phyloP scores from a whole-genome alignment of 2,113 vertebrate genomes.

The Tilapia sparmanii region DNA sequence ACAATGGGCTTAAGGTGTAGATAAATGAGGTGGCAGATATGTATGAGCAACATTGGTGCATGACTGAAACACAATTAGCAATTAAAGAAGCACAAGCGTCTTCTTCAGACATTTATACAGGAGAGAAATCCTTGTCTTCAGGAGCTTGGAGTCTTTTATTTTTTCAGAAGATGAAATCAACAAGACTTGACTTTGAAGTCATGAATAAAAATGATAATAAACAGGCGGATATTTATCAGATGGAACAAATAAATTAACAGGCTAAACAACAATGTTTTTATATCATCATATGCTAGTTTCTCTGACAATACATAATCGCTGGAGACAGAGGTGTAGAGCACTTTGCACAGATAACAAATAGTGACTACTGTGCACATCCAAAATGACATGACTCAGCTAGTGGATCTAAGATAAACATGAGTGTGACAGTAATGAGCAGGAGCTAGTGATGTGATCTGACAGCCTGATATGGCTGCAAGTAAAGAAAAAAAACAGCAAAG shows the following conservation, averaged over 20 bases:
- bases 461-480: slow-evolving; percentile 17
- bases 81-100: not conserved
- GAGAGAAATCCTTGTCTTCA: not conserved
- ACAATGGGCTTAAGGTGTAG: not conserved
- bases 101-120: not conserved
- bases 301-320: not conserved
- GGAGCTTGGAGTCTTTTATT: slow-evolving; percentile 20
- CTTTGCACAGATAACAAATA: slow-evolving; percentile 27
- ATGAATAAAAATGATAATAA: not conserved
- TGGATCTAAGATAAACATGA: slow-evolving; percentile 10
- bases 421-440: slow-evolving; percentile 12
- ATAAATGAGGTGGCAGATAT: not conserved
- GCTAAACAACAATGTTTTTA: not conserved
- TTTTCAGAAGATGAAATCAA: not conserved
- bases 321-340: not conserved
- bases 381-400: slow-evolving; percentile 35
- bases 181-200: not conserved
- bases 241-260: not conserved
- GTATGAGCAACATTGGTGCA: not conserved
- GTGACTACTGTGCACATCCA: slow-evolving; percentile 8
- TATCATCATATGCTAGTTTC: not conserved
- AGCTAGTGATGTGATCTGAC: slow-evolving; percentile 29
- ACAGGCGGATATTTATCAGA: not conserved
- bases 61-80: not conserved
- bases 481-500: not conserved